Conservation (phyloP, 1,140 invertebrate species). For the Battus philenor region DNA sequence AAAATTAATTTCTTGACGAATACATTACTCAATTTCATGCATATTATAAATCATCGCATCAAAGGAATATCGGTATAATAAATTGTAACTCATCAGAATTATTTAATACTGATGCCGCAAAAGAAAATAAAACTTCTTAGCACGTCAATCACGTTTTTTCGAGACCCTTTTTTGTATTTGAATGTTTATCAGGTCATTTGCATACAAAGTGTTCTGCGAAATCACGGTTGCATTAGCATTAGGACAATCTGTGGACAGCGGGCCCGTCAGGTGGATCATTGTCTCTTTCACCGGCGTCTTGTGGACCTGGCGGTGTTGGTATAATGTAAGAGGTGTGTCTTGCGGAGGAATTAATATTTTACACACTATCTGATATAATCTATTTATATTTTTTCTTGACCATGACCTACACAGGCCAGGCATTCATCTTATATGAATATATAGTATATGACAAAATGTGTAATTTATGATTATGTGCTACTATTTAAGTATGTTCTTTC, state of each 20-base stretch:
- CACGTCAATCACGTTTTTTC: conserved; percentile 43
- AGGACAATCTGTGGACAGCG: conserved; percentile 26
- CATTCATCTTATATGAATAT: no score
- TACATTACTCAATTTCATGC: background rate
- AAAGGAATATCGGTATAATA: conserved; percentile 6
- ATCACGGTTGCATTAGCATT: conserved; percentile 38
- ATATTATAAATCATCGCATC: conserved; percentile 5
- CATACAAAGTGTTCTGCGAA: conserved; percentile 64
- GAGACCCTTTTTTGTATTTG: conserved; percentile 38
- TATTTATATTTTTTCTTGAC: no score
- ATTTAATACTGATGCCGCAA: conserved; percentile 15
- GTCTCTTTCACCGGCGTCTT: background rate
- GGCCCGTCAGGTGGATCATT: conserved; percentile 18
- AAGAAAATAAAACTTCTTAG: conserved; percentile 37
- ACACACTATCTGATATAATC: no score
- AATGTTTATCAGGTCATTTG: conserved; percentile 47
- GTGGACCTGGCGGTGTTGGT: no score
- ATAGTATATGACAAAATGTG: no score
- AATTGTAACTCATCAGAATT: conserved; percentile 11
- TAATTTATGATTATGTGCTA: no score
- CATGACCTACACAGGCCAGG: no score
- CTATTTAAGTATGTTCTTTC: no score
- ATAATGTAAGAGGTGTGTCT: no score
- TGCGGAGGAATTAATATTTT: no score
- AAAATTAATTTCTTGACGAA: no score